Evolutionary conservation across 2,797 vertebrate genomes (phyloP).

Genomic region (Rhincodon typus): DNA sequence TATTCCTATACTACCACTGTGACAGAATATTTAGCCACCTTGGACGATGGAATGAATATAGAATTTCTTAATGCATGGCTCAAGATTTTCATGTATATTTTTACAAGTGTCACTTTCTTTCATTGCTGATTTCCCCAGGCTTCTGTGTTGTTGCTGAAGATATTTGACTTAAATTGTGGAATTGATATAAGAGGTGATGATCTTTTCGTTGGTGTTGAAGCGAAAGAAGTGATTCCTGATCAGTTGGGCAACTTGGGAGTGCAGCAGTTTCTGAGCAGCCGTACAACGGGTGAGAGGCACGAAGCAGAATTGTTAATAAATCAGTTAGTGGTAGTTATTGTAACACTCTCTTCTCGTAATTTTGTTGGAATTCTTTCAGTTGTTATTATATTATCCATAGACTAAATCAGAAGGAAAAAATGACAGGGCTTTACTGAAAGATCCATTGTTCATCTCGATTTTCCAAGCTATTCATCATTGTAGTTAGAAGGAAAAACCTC

Average conservation of each 20-base stretch:
- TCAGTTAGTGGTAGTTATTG: neutral
- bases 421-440: neutral
- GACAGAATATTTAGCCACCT: neutral
- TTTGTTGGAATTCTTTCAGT: neutral
- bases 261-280: conserved; percentile 65
- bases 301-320: neutral
- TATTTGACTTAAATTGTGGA: conserved; percentile 66
- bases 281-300: conserved; percentile 52
- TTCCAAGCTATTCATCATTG: neutral
- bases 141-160: conserved; percentile 71
- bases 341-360: neutral
- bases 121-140: conserved; percentile 57
- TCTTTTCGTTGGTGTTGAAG: conserved; percentile 67
- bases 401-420: no score
- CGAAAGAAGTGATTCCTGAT: conserved; percentile 61
- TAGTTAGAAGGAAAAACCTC: neutral
- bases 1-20: neutral
- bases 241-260: conserved; percentile 72
- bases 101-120: neutral
- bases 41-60: neutral
- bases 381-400: neutral
- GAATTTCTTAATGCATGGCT: neutral
- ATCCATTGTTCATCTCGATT: neutral
- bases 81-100: neutral
- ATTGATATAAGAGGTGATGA: conserved; percentile 72